A percentile compares a stretch with the other conserved stretches of the same genome.
These are phyloP conservation scores for Anastrepha ludens DNA, from an alignment of 1,140 invertebrate genomes.

Conservation along the genomic window DNA sequence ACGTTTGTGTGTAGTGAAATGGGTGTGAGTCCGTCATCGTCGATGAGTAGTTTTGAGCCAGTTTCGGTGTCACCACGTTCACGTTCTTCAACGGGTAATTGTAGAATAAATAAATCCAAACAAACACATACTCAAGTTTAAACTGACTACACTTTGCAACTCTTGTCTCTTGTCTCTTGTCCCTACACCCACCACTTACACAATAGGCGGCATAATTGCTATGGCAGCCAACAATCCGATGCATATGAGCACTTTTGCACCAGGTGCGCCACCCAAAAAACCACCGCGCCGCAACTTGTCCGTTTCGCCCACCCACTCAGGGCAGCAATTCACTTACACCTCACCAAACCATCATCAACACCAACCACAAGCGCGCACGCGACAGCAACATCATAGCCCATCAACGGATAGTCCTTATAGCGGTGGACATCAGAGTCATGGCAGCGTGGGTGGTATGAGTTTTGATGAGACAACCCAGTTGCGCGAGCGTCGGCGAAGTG, in stretches of 20 bases:
- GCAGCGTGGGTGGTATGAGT: conserved; percentile 70
- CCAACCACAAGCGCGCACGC: conserved; percentile 55
- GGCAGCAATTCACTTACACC: conserved; percentile 65
- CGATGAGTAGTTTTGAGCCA: conserved; percentile 73
- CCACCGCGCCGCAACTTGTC: conserved; percentile 89
- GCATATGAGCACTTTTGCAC: conserved; percentile 71
- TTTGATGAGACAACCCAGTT: conserved; percentile 67
- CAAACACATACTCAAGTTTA: background rate
- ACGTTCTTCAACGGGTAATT: conserved; percentile 66
- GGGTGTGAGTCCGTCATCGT: conserved; percentile 71
- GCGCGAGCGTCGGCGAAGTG: conserved; percentile 65
- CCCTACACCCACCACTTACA: background rate
- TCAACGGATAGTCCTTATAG: conserved; percentile 69
- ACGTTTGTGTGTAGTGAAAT: conserved; percentile 62
- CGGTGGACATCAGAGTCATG: conserved; percentile 66
- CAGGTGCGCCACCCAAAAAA: conserved; percentile 90
- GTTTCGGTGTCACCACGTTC: conserved; percentile 72
- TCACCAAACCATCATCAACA: conserved; percentile 67
- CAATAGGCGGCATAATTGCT: conserved; percentile 61
- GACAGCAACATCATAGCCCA: conserved; percentile 60
- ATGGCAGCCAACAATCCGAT: conserved; percentile 57
- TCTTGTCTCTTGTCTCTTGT: background rate
- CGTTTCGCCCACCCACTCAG: conserved; percentile 80
- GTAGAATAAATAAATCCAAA: background rate
- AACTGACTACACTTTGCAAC: background rate